These are phyloP conservation scores for Harpagifer antarcticus DNA, from an alignment of 2,797 vertebrate genomes.

Conservation along the genomic window DNA sequence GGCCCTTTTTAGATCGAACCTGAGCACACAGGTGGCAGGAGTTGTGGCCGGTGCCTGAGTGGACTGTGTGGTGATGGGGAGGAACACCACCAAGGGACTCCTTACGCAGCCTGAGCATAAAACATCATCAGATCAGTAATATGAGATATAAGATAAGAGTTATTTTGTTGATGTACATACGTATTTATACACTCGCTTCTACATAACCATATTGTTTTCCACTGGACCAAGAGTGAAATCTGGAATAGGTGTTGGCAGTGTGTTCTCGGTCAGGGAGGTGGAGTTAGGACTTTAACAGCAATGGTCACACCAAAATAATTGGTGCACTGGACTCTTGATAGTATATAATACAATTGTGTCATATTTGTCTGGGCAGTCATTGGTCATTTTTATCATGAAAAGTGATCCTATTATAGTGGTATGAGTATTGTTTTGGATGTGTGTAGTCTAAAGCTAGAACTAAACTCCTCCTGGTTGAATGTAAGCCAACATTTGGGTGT, in stretches of 20 bases:
- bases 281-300: too few relatives aligned
- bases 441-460: neutral
- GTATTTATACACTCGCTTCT: too few relatives aligned
- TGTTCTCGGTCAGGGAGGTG: too few relatives aligned
- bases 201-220: neutral
- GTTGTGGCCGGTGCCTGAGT: constrained; percentile 89
- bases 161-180: too few relatives aligned
- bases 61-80: constrained; percentile 94
- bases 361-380: too few relatives aligned
- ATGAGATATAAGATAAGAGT: too few relatives aligned
- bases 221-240: too few relatives aligned
- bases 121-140: neutral
- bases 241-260: too few relatives aligned
- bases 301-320: too few relatives aligned
- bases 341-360: too few relatives aligned
- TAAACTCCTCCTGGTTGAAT: neutral
- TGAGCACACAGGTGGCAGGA: constrained; percentile 92
- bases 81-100: constrained; percentile 86
- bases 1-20: constrained; percentile 86
- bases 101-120: constrained; percentile 83
- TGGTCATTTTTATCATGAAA: neutral
- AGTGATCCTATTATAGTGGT: neutral
- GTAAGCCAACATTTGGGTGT: neutral
- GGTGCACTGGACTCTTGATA: too few relatives aligned
- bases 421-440: neutral